Evolutionary conservation across 2,888 invertebrate genomes (phyloP).

Genomic region (Xestobium rufovillosum): DNA sequence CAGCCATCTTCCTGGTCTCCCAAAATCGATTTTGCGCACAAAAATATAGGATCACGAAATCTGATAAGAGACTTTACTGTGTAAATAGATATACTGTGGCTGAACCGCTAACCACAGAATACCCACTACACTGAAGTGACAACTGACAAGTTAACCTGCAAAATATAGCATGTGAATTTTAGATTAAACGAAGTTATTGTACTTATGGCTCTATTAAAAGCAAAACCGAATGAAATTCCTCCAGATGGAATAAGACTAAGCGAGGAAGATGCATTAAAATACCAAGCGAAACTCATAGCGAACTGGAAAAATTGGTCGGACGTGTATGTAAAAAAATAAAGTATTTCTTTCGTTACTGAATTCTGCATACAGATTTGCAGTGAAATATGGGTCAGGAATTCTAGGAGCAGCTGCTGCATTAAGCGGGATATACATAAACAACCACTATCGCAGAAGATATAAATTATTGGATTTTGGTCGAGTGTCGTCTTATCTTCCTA

Average conservation of each 20-base stretch:
- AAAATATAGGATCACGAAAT: too few species aligned
- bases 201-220: conserved; percentile 55
- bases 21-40: too few species aligned
- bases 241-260: conserved; percentile 52
- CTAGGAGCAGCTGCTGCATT: conserved; percentile 45
- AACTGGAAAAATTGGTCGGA: conserved; percentile 55
- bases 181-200: too few species aligned
- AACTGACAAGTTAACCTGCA: too few species aligned
- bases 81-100: too few species aligned
- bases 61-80: too few species aligned
- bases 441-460: conserved; percentile 54
- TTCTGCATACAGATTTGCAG: conserved; percentile 45
- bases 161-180: too few species aligned
- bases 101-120: too few species aligned
- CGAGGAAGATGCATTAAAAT: conserved; percentile 51
- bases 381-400: conserved; percentile 46
- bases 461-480: conserved; percentile 53
- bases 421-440: conserved; percentile 55
- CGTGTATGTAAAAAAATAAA: conserved; percentile 46
- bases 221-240: conserved; percentile 46
- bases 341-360: conserved; percentile 10
- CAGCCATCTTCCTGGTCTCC: too few species aligned
- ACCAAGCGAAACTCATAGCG: conserved; percentile 52
- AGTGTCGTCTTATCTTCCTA: conserved; percentile 53
- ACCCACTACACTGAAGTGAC: too few species aligned